A percentile compares a stretch with the other conserved stretches of the same genome.
These are phyloP conservation scores for Caradrina kadenii DNA, from an alignment of 2,888 invertebrate species.

Conservation along the genomic window DNA sequence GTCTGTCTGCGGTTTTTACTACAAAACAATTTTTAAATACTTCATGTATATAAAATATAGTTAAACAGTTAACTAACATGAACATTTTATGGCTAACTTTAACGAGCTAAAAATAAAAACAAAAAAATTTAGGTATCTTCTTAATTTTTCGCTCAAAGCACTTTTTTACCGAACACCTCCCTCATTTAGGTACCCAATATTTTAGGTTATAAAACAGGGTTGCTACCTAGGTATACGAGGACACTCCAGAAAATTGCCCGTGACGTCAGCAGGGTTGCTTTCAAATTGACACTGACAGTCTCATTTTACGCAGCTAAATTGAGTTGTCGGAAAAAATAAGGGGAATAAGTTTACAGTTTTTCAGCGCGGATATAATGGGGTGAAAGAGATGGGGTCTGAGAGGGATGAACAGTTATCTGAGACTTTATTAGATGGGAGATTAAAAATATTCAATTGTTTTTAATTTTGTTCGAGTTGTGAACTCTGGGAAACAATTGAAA, in stretches of 20 bases:
- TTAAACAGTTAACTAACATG: too few relatives aligned
- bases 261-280: conserved; percentile 55
- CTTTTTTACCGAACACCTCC: background rate
- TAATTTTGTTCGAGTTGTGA: conserved; percentile 9
- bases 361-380: conserved; percentile 45
- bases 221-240: conserved; percentile 33
- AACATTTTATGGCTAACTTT: background rate
- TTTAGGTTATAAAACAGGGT: conserved; percentile 35
- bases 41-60: too few relatives aligned
- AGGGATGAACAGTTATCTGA: conserved; percentile 42
- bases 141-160: background rate
- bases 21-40: too few relatives aligned
- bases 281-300: conserved; percentile 66
- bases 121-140: background rate
- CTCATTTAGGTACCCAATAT: background rate
- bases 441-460: conserved; percentile 24
- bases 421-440: conserved; percentile 33
- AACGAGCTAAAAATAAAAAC: too few relatives aligned
- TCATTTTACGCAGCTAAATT: conserved; percentile 66
- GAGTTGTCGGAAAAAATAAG: conserved; percentile 65
- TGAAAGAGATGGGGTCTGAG: conserved; percentile 15
- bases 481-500: too few relatives aligned
- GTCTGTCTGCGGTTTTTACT: too few relatives aligned
- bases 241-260: conserved; percentile 61
- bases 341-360: conserved; percentile 52